Conservation (phyloP, 2,888 invertebrate species). For the Zeuzera pyrina region DNA sequence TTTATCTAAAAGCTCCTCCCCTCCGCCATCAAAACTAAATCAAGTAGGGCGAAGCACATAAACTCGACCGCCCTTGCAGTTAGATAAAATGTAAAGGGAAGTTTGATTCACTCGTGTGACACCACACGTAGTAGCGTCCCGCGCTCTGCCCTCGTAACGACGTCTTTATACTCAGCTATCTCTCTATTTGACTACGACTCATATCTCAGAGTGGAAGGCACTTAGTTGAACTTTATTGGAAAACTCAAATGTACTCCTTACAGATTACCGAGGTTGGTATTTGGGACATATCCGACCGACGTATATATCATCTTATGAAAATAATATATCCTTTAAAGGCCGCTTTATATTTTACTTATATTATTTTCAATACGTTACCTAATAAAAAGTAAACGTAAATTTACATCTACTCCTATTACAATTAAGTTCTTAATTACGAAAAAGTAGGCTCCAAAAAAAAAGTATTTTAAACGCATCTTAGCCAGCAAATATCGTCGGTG, state of each 20-base stretch:
- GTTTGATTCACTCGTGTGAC: constrained; percentile 66
- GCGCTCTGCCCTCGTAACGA: constrained; percentile 42
- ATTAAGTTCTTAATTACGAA: too few species aligned
- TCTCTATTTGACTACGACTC: constrained; percentile 62
- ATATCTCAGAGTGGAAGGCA: constrained; percentile 50
- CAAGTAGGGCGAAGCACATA: constrained; percentile 65
- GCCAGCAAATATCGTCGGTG: constrained; percentile 42
- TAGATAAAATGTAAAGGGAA: constrained; percentile 67
- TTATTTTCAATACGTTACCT: too few species aligned
- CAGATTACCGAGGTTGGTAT: too few species aligned
- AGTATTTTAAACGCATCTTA: constrained; percentile 43
- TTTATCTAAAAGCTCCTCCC: constrained; percentile 68
- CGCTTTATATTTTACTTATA: too few species aligned
- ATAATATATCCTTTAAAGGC: too few species aligned
- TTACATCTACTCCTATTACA: too few species aligned
- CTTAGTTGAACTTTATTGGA: constrained; percentile 56
- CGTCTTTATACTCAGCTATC: constrained; percentile 55
- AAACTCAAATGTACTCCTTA: constrained; percentile 36
- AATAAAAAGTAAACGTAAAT: too few species aligned
- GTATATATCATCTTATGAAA: too few species aligned
- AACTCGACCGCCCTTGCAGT: constrained; percentile 67
- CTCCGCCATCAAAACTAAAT: constrained; percentile 69
- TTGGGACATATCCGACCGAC: too few species aligned
- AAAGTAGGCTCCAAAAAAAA: constrained; percentile 44
- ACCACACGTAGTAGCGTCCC: constrained; percentile 37